A percentile compares a stretch with the other conserved stretches of the same genome.
These are phyloP conservation scores for Salvelinus fontinalis DNA, from an alignment of 2,113 vertebrate genomes.

Conservation along the genomic window DNA sequence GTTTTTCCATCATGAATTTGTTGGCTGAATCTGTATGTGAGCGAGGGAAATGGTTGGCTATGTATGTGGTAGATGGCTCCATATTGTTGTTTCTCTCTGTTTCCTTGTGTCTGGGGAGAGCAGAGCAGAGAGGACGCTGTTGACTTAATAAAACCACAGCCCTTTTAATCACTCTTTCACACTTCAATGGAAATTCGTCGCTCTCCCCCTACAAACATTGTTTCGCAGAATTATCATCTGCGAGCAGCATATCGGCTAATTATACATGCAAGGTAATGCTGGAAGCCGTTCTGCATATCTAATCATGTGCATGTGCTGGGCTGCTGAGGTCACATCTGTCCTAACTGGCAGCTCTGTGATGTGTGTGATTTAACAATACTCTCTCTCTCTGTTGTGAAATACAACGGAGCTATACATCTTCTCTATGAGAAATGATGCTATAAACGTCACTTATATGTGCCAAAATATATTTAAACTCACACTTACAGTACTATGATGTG, in stretches of 20 bases:
- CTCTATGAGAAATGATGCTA: constrained; percentile 7
- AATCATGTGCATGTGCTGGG: constrained; percentile 67
- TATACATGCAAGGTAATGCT: constrained; percentile 78
- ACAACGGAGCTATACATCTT: neutral
- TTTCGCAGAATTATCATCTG: constrained; percentile 80
- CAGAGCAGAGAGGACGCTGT: constrained; percentile 66
- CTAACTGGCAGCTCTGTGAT: constrained; percentile 46
- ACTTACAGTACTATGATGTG: neutral
- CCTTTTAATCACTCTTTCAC: constrained; percentile 82
- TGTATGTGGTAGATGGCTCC: neutral
- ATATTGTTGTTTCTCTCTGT: constrained; percentile 45
- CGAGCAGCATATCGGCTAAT: constrained; percentile 79
- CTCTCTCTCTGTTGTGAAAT: constrained; percentile 29
- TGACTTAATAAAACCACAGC: constrained; percentile 76
- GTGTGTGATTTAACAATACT: constrained; percentile 47
- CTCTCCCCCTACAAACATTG: constrained; percentile 76
- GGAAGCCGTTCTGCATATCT: constrained; percentile 70
- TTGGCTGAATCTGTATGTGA: neutral
- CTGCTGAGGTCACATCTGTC: constrained; percentile 61
- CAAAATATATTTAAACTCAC: constrained; percentile 1
- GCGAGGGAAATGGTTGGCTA: neutral
- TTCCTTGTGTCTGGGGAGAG: constrained; percentile 47
- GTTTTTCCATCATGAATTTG: neutral
- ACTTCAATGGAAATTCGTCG: constrained; percentile 82
- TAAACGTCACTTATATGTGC: no score